Conservation (phyloP, 2,888 invertebrate genomes). For the Tridacna crocea region DNA sequence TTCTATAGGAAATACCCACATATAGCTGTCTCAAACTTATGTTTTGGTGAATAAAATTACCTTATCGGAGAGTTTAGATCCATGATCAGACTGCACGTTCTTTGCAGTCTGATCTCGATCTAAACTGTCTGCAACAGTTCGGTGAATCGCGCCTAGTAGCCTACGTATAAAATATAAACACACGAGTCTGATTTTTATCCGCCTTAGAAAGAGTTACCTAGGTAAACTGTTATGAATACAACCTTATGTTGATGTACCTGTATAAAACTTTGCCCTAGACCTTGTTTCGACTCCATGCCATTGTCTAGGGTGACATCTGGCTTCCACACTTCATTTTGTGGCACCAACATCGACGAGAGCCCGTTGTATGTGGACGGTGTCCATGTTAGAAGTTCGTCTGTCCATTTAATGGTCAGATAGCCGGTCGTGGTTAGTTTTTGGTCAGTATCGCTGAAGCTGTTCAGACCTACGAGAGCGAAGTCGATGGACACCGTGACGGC, state of each 20-base stretch:
- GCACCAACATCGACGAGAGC: conserved; percentile 51
- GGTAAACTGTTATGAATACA: too few relatives aligned
- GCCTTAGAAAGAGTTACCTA: too few relatives aligned
- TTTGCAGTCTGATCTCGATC: too few relatives aligned
- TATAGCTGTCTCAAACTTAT: too few relatives aligned
- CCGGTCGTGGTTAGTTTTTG: conserved; percentile 62
- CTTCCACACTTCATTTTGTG: conserved; percentile 66
- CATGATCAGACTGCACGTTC: too few relatives aligned
- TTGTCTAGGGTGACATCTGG: conserved; percentile 66
- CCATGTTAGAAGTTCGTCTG: conserved; percentile 61
- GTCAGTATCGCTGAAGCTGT: conserved; percentile 56
- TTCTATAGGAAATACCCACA: too few relatives aligned
- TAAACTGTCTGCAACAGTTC: too few relatives aligned
- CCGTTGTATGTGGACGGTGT: conserved; percentile 47
- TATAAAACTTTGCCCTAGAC: conserved; percentile 62
- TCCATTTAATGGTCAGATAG: conserved; percentile 60
- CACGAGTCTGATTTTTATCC: too few relatives aligned
- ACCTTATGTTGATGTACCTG: conserved; percentile 28
- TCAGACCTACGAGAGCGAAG: conserved; percentile 62
- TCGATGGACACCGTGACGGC: conserved; percentile 50
- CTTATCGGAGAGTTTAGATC: too few relatives aligned
- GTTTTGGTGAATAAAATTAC: too few relatives aligned
- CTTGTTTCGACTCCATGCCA: conserved; percentile 55
- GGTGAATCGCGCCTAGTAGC: too few relatives aligned
- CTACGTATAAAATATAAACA: too few relatives aligned